Evolutionary conservation across 2,113 vertebrate species (phyloP).

Genomic region (Vidua macroura): DNA sequence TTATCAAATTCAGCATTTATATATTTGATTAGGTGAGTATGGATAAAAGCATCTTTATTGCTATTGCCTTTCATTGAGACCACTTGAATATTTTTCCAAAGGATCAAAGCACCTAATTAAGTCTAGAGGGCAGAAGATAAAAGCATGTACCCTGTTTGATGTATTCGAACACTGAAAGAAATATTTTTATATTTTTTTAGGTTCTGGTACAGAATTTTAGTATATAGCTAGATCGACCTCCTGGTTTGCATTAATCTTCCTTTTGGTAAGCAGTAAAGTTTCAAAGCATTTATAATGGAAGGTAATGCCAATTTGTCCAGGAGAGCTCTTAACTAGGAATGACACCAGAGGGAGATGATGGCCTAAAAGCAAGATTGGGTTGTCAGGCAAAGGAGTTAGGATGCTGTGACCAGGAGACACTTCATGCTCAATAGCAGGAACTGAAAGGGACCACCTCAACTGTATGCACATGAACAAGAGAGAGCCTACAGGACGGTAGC

Average conservation of each 20-base stretch:
- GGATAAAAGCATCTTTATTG: background rate
- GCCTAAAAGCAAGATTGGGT: background rate
- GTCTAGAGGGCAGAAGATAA: background rate
- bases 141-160: background rate
- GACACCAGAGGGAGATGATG: background rate
- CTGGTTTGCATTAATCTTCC: background rate
- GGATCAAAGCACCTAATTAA: background rate
- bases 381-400: background rate
- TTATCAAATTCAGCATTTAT: background rate
- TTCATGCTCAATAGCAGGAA: background rate
- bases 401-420: background rate
- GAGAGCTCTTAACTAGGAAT: background rate
- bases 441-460: background rate
- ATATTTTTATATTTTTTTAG: background rate
- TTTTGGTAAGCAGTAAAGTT: background rate
- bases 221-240: background rate
- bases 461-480: background rate
- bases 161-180: background rate
- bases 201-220: background rate
- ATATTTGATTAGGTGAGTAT: background rate
- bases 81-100: background rate
- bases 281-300: background rate
- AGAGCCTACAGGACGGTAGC: background rate
- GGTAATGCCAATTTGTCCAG: background rate
- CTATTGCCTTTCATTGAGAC: background rate